phyloP scores from a whole-genome alignment of 2,888 invertebrate species.

The Fabriciana adippe region DNA sequence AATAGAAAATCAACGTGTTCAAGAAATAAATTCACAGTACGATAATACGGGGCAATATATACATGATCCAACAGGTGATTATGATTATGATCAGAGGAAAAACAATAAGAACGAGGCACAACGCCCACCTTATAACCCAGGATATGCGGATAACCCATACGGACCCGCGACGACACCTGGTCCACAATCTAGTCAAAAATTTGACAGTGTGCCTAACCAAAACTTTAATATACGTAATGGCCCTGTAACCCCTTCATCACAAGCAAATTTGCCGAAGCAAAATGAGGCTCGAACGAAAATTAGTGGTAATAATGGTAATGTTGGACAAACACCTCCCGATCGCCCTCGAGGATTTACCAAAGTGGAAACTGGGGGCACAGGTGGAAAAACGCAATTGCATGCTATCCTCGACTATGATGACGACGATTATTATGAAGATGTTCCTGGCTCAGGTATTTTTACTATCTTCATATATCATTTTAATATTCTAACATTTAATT shows the following conservation, averaged over 20 bases:
- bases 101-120: constrained; percentile 52
- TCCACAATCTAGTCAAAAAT: constrained; percentile 71
- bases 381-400: constrained; percentile 85
- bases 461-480: not conserved
- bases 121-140: constrained; percentile 61
- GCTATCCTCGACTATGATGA: constrained; percentile 88
- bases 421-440: constrained; percentile 84
- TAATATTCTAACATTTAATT: not conserved
- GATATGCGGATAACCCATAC: constrained; percentile 67
- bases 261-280: constrained; percentile 49
- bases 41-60: constrained; percentile 73
- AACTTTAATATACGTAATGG: constrained; percentile 68
- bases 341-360: constrained; percentile 85
- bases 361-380: constrained; percentile 81
- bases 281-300: constrained; percentile 73
- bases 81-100: constrained; percentile 73
- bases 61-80: constrained; percentile 75
- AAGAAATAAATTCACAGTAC: constrained; percentile 62
- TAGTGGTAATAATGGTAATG: constrained; percentile 65
- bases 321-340: constrained; percentile 68
- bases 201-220: constrained; percentile 62
- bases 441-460: constrained; percentile 74
- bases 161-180: constrained; percentile 60
- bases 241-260: constrained; percentile 55
- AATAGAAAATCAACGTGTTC: constrained; percentile 70